Evolutionary conservation across 1,140 invertebrate species (phyloP).

Genomic region (Caenorhabditis briggsae): DNA sequence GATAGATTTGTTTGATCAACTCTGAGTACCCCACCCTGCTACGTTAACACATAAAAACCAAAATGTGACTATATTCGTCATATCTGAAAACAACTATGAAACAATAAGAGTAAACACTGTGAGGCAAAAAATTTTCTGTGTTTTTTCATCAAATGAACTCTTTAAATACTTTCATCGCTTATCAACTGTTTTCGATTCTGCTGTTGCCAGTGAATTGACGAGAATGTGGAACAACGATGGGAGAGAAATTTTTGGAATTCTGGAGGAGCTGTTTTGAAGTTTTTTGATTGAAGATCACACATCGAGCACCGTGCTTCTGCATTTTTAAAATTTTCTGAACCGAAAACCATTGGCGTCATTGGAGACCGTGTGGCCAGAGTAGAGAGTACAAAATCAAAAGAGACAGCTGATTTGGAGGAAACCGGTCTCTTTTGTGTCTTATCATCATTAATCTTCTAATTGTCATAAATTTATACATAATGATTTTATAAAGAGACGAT

Average conservation of each 20-base stretch:
- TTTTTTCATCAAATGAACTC: not conserved
- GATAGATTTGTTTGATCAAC: too few species aligned
- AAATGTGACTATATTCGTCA: too few species aligned
- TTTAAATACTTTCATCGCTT: not conserved
- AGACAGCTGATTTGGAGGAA: slow-evolving; percentile 17
- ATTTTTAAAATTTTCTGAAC: not conserved
- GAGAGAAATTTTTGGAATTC: slow-evolving; percentile 32
- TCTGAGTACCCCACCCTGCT: too few species aligned
- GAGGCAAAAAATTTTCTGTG: too few species aligned
- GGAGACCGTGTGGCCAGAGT: not conserved
- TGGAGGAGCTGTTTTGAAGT: not conserved
- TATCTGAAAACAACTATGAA: too few species aligned
- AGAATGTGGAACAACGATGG: slow-evolving; percentile 32
- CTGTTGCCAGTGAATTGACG: not conserved
- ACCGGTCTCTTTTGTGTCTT: not conserved
- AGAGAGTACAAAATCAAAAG: not conserved
- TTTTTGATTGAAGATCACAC: not conserved
- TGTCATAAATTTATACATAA: not conserved
- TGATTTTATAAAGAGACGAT: not conserved
- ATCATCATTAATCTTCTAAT: slow-evolving; percentile 10
- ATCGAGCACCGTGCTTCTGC: not conserved
- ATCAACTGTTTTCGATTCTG: not conserved
- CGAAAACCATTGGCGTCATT: slow-evolving; percentile 42
- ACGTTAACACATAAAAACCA: too few species aligned
- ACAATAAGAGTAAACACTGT: not conserved